Evolutionary conservation across 2,113 vertebrate genomes (phyloP).

Genomic region (Oriolus oriolus): DNA sequence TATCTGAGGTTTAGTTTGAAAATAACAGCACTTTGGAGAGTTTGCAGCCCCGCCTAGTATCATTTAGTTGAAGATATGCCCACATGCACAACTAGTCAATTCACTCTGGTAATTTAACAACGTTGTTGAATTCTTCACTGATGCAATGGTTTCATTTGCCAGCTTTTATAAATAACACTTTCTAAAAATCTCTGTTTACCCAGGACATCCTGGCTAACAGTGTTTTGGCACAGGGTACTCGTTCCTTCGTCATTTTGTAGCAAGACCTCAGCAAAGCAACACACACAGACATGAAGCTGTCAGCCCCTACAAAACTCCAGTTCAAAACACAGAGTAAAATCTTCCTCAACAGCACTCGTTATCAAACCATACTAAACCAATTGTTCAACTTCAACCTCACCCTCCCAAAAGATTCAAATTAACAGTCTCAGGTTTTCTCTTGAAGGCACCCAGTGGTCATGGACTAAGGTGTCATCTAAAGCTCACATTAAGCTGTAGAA

Average conservation of each 20-base stretch:
- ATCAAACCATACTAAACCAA: not conserved
- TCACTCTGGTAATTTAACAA: conserved; percentile 46
- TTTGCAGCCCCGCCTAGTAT: conserved; percentile 37
- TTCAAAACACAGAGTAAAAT: conserved; percentile 2
- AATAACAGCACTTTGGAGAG: conserved; percentile 54
- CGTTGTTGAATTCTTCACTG: conserved; percentile 47
- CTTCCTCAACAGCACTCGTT: not conserved
- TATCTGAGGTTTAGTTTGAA: conserved; percentile 62
- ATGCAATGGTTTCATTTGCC: conserved; percentile 53
- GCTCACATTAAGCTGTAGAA: not conserved
- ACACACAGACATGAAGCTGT: conserved; percentile 3
- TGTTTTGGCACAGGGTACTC: conserved; percentile 23
- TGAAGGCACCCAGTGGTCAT: not conserved
- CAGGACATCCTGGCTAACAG: conserved; percentile 57
- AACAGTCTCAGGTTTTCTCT: not conserved
- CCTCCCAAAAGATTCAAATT: not conserved
- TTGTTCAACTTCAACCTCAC: not conserved
- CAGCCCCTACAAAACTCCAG: not conserved
- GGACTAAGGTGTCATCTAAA: not conserved
- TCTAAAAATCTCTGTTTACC: conserved; percentile 63
- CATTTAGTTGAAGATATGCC: conserved; percentile 51
- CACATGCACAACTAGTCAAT: conserved; percentile 58
- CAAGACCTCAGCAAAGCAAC: conserved; percentile 30
- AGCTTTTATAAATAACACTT: conserved; percentile 62
- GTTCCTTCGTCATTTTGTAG: conserved; percentile 27